A percentile compares a stretch with the other conserved stretches of the same genome.
Conservation (phyloP, 2,888 invertebrate genomes). For the Lasioglossum lativentre region DNA sequence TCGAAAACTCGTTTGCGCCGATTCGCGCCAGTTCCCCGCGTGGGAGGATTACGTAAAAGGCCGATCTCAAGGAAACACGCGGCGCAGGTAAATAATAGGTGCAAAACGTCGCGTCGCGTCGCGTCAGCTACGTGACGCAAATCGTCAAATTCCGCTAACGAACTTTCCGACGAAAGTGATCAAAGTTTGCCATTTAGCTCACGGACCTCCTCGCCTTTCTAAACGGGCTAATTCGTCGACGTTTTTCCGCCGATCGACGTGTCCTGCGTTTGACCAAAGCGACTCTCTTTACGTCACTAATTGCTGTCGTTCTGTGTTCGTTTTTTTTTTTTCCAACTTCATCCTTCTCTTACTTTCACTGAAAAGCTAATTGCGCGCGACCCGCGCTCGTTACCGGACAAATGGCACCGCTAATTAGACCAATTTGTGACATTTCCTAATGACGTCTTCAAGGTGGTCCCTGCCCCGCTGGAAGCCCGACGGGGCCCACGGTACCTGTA, state of each 20-base stretch:
- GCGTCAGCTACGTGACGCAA: constrained; percentile 42
- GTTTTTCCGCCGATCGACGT: constrained; percentile 25
- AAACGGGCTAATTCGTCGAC: constrained; percentile 45
- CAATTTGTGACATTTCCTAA: constrained; percentile 76
- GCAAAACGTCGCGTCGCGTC: constrained; percentile 35
- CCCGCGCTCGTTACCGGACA: constrained; percentile 71
- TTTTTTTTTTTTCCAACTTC: neutral
- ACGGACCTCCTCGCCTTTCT: constrained; percentile 57
- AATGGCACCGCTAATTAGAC: constrained; percentile 74
- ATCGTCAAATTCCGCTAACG: constrained; percentile 42
- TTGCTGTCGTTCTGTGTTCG: neutral
- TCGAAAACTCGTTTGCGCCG: constrained; percentile 58
- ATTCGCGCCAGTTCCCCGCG: constrained; percentile 61
- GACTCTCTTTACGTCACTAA: constrained; percentile 5
- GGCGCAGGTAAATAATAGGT: constrained; percentile 63
- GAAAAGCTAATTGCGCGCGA: constrained; percentile 73
- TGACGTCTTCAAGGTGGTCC: constrained; percentile 73
- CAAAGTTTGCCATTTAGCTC: constrained; percentile 52
- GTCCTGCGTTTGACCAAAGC: constrained; percentile 6
- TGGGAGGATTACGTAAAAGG: constrained; percentile 70
- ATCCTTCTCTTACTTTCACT: constrained; percentile 39
- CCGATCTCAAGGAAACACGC: constrained; percentile 60
- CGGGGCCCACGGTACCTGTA: constrained; percentile 44
- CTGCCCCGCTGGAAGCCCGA: constrained; percentile 17
- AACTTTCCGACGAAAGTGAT: constrained; percentile 51